phyloP scores from a whole-genome alignment of 1,140 invertebrate species.

The Delia radicum region DNA sequence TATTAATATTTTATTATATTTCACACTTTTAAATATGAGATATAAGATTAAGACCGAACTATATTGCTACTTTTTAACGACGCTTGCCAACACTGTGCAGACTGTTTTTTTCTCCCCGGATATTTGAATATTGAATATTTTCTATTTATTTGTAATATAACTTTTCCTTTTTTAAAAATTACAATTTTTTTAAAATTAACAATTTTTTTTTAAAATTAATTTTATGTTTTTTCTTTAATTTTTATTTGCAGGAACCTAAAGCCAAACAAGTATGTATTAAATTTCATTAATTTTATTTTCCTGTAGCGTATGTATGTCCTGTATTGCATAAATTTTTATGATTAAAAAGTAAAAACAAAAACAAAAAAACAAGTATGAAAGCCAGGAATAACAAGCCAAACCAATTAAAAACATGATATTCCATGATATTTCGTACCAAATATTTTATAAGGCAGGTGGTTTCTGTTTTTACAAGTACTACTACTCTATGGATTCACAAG shows the following conservation, averaged over 20 bases:
- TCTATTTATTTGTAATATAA: too few species aligned
- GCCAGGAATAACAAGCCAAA: not conserved
- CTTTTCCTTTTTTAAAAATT: too few species aligned
- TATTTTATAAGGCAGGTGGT: not conserved
- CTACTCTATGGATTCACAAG: not conserved
- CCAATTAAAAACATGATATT: not conserved
- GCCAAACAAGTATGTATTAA: constrained; percentile 49
- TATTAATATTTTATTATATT: too few species aligned
- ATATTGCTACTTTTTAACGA: too few species aligned
- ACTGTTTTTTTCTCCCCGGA: too few species aligned
- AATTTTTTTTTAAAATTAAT: not conserved
- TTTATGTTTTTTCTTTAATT: constrained; percentile 32
- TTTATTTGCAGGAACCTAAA: constrained; percentile 51
- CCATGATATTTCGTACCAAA: not conserved
- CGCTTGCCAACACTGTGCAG: too few species aligned
- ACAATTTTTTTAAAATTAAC: not conserved
- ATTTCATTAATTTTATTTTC: constrained; percentile 12
- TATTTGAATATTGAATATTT: too few species aligned
- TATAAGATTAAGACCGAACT: too few species aligned
- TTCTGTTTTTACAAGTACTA: not conserved
- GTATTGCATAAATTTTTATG: not conserved
- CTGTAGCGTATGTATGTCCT: not conserved
- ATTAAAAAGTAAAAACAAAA: not conserved
- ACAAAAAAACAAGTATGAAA: not conserved
- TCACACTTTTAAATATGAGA: too few species aligned